Conservation (phyloP, 2,888 invertebrate genomes). For the Macaria notata region DNA sequence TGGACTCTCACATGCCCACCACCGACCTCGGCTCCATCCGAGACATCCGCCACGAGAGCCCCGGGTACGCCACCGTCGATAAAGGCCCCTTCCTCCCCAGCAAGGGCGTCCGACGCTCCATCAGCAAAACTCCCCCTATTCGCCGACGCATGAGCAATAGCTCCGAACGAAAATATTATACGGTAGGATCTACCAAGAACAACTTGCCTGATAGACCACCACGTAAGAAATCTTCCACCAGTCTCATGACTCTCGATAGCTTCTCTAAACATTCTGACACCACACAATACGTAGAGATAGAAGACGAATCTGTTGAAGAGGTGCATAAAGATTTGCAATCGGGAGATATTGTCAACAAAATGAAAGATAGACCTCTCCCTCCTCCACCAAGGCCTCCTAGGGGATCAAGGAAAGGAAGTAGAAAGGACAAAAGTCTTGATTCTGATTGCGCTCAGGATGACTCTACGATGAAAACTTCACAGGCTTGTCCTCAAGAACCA, state of each 20-base stretch:
- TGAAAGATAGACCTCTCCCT: slow-evolving; percentile 92
- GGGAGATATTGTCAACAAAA: slow-evolving; percentile 89
- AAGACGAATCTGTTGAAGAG: slow-evolving; percentile 82
- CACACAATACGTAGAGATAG: slow-evolving; percentile 84
- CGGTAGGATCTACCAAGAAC: slow-evolving; percentile 77
- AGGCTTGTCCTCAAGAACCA: slow-evolving; percentile 39
- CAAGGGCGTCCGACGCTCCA: slow-evolving; percentile 79
- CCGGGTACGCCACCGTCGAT: slow-evolving; percentile 90
- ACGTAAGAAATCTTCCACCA: slow-evolving; percentile 83
- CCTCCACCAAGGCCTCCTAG: slow-evolving; percentile 93
- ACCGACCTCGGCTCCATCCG: slow-evolving; percentile 59
- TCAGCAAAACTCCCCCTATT: slow-evolving; percentile 76
- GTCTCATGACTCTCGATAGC: slow-evolving; percentile 78
- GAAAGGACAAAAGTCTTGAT: slow-evolving; percentile 50
- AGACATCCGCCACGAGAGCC: slow-evolving; percentile 72
- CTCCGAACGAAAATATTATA: slow-evolving; percentile 85
- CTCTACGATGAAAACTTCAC: slow-evolving; percentile 36
- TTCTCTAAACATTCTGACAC: slow-evolving; percentile 73
- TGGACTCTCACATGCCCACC: slow-evolving; percentile 70
- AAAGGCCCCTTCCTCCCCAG: slow-evolving; percentile 86
- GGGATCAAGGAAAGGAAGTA: slow-evolving; percentile 68
- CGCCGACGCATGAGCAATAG: slow-evolving; percentile 74
- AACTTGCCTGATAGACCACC: slow-evolving; percentile 84
- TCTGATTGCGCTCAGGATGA: slow-evolving; percentile 35
- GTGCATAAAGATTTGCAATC: slow-evolving; percentile 85